Conservation (phyloP, 2,888 invertebrate species). For the Caenorhabditis imperialis region DNA sequence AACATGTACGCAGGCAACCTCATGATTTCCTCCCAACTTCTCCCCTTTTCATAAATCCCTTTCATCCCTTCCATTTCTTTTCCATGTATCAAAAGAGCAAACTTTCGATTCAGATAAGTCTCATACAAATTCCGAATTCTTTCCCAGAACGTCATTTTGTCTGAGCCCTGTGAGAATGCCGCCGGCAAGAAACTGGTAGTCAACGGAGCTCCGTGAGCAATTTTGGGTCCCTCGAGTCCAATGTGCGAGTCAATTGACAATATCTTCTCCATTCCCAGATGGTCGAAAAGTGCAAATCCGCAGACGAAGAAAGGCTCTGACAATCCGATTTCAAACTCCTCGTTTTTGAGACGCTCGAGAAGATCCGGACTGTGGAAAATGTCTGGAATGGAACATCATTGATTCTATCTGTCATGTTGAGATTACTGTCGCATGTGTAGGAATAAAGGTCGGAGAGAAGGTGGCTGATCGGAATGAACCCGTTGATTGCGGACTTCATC, state of each 20-base stretch:
- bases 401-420: neutral
- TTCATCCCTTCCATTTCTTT: conserved; percentile 31
- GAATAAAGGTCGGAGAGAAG: conserved; percentile 37
- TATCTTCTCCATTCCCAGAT: conserved; percentile 42
- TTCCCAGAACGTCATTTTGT: conserved; percentile 29
- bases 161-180: conserved; percentile 24
- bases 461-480: conserved; percentile 18
- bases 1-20: conserved; percentile 30
- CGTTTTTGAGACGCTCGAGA: conserved; percentile 49
- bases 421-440: conserved; percentile 34
- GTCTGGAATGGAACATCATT: conserved; percentile 33
- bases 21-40: conserved; percentile 40
- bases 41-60: conserved; percentile 16
- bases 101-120: conserved; percentile 16
- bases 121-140: conserved; percentile 32
- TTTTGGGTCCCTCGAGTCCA: conserved; percentile 36
- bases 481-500: conserved; percentile 28
- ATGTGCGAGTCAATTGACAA: conserved; percentile 48
- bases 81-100: conserved; percentile 13
- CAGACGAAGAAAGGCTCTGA: conserved; percentile 63
- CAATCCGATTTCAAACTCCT: conserved; percentile 65
- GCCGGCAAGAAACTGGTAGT: conserved; percentile 37
- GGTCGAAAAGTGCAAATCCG: conserved; percentile 54
- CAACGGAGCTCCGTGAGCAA: conserved; percentile 38
- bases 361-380: conserved; percentile 52